Evolutionary conservation across 1,140 invertebrate species (phyloP), one percentile per base, ranked within the genome.

Genomic region (Anastrepha ludens): DNA sequence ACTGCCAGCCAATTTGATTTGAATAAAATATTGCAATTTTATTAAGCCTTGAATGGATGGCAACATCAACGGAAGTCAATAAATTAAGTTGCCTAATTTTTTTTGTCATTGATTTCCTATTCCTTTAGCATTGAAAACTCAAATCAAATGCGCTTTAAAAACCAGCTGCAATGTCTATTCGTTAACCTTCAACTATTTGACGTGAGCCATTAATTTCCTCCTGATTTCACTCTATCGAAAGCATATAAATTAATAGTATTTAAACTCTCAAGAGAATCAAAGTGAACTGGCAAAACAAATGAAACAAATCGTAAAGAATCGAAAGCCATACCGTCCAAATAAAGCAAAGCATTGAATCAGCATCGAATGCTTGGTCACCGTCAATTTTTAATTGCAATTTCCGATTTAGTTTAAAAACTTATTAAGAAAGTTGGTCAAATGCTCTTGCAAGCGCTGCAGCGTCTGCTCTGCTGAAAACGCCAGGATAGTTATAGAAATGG

Each of bases 371-470:
- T 81, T 81, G 74, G 74, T 81, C 74, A 81, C 74, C 74, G 74
- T 81, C 74, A 81, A 81, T 58, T 81, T 81, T 81, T 81, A 81
- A 81, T 81, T 81, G 74, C 74, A 81, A 81, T 81, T 81, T 81
- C 74, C 74, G 74, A 81, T 55, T 81, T 81, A 81, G 74, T 81
- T 81, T 41, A 81, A 81, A 81, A 81, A 81, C 74, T 81, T 81
- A 81, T 81, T 81, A 81, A 81, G 74, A 81, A 81, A 81, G 47
- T 81, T 81, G 74, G 74, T 81, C 44, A 81, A 81, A 81, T 81
- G 47, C 4, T 55, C 74, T 55, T 55, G 7, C 15, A 15, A 55
- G 17, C 74, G 47, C 74, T 81, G 74, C 47, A 55, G 2, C 60
- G 15, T 13, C 17, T 20, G 17, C 47, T 20, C 74, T 7, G 55